Evolutionary conservation across 2,888 invertebrate species (phyloP).

Genomic region (Polietes domitor): DNA sequence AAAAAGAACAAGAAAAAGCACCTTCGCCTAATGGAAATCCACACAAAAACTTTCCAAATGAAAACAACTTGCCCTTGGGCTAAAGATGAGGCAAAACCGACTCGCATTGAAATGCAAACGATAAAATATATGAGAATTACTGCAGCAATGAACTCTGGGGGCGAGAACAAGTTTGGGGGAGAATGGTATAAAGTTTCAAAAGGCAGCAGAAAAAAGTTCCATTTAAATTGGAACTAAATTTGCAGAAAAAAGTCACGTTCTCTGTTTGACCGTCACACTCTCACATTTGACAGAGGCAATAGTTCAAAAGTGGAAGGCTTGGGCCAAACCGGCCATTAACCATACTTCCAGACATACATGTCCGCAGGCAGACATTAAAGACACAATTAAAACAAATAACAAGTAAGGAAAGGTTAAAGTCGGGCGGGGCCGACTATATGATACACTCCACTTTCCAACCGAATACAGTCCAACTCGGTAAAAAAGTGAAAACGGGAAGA

Average conservation of each 20-base stretch:
- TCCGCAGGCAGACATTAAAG: too few relatives aligned
- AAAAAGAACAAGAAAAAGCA: constrained; percentile 23
- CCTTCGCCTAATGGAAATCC: constrained; percentile 42
- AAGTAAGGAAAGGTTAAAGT: too few relatives aligned
- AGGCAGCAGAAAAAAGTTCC: constrained; percentile 53
- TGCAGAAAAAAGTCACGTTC: constrained; percentile 58
- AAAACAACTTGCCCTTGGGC: constrained; percentile 44
- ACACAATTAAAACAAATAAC: too few relatives aligned
- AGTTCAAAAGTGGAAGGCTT: too few relatives aligned
- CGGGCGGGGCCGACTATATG: too few relatives aligned
- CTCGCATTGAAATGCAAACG: not conserved
- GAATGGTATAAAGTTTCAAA: constrained; percentile 39
- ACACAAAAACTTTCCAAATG: constrained; percentile 30
- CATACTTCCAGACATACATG: too few relatives aligned
- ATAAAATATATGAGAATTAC: constrained; percentile 48
- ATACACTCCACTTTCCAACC: too few relatives aligned
- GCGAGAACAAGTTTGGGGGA: not conserved
- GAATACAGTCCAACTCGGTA: too few relatives aligned
- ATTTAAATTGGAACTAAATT: constrained; percentile 71
- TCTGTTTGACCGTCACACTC: constrained; percentile 21
- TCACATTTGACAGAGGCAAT: not conserved
- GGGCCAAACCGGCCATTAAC: too few relatives aligned
- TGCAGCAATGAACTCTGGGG: constrained; percentile 21
- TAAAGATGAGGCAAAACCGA: not conserved
- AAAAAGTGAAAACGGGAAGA: too few relatives aligned